phyloP scores from a whole-genome alignment of 2,888 invertebrate genomes.

The Rotaria macrura region DNA sequence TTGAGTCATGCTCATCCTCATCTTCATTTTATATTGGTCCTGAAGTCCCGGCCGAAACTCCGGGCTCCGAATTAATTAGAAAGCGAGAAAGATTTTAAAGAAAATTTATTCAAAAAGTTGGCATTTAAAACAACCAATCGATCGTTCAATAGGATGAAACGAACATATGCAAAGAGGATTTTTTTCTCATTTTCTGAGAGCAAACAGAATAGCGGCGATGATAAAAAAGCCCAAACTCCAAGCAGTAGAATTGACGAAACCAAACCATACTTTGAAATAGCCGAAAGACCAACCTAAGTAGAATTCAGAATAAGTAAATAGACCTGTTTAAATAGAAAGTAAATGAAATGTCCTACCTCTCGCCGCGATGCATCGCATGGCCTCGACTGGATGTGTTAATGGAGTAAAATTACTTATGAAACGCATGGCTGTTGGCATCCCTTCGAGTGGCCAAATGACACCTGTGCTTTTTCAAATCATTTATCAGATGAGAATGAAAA shows the following conservation, averaged over 20 bases:
- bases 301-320: too few relatives aligned
- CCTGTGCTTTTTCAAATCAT: slow-evolving; percentile 54
- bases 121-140: too few relatives aligned
- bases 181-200: background rate
- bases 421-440: slow-evolving; percentile 74
- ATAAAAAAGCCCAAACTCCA: slow-evolving; percentile 30
- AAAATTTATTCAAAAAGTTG: too few relatives aligned
- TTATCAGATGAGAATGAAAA: background rate
- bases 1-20: too few relatives aligned
- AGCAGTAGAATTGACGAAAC: slow-evolving; percentile 22
- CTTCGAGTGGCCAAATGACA: slow-evolving; percentile 90
- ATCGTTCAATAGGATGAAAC: too few relatives aligned
- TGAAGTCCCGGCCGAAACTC: too few relatives aligned
- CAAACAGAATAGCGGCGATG: slow-evolving; percentile 28
- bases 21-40: too few relatives aligned
- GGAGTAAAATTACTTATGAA: slow-evolving; percentile 64
- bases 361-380: slow-evolving; percentile 60
- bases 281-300: slow-evolving; percentile 27
- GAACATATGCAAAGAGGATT: too few relatives aligned
- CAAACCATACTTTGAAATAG: slow-evolving; percentile 32
- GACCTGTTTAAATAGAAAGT: too few relatives aligned
- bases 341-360: slow-evolving; percentile 21
- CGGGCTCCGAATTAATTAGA: too few relatives aligned
- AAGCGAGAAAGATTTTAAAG: too few relatives aligned
- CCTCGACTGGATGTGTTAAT: slow-evolving; percentile 67